Evolutionary conservation across 2,888 invertebrate species (phyloP), one percentile per base, ranked within the genome.

Genomic region (Trachelus stipa): DNA sequence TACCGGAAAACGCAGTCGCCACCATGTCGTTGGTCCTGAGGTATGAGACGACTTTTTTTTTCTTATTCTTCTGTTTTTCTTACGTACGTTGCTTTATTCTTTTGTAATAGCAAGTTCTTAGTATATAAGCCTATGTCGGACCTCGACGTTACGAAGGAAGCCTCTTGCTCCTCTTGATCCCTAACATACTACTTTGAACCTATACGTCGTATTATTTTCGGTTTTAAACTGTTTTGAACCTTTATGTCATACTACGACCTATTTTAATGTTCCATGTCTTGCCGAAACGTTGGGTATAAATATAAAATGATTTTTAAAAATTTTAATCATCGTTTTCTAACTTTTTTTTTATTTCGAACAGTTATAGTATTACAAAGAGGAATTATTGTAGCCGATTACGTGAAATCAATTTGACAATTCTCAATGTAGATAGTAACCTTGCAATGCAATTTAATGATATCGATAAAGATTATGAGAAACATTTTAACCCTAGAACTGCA

Each of bases 1-100:
- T 82, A 91, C 90, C 85, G 91, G 91, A 80, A 91, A 91, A 91
- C 88, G 91, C 81, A 88, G 90, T 83, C 91, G 91, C 81, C 90
- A 91, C 83, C 90, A 88, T 88, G 90, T 88, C 85, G 88, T 87
- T 85, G 87, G 88, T 79, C 85, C 89, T 79, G 91, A 91, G 90
- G 91, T 91, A 87, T 80, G n/a, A 4, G 23, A 56, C 23, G 23
- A 56, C 15, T 12, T 4, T 9, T 56, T 9, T 56, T 9, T 9
- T 23, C 23, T 56, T 56, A 23, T 23, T 15, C 0, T 56, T 23
- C 6, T 6, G 34, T 1, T 9, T 56, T 23, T 56, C 23, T 56
- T 23, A 56, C 23, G 6, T 9, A 56, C 40, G 40, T 23, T 56
- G 15, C 40, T 56, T 9, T 23, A 56, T 6, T 1, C 40, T 56